Evolutionary conservation across 2,888 invertebrate genomes (phyloP).

Genomic region (Alentia gelatinosa): DNA sequence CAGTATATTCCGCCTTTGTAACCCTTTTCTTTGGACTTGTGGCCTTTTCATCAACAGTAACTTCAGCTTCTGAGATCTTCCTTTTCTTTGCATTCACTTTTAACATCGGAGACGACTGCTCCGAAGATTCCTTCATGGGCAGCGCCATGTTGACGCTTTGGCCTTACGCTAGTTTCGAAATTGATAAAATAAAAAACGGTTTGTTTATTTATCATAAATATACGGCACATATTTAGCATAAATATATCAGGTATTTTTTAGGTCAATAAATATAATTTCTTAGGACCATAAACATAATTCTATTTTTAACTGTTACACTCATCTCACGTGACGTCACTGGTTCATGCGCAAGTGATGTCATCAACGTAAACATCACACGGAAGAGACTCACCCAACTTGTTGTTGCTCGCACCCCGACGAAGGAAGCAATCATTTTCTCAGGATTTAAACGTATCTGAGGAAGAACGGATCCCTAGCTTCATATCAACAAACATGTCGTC

Average conservation of each 20-base stretch:
- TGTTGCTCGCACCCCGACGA: background rate
- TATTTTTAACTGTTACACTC: too few relatives aligned
- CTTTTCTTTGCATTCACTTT: background rate
- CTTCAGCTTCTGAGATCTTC: background rate
- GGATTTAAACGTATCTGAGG: background rate
- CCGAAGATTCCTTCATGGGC: background rate
- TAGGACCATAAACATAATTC: too few relatives aligned
- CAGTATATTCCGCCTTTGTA: background rate
- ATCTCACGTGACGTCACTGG: conserved; percentile 49
- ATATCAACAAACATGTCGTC: conserved; percentile 62
- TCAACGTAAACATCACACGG: conserved; percentile 54
- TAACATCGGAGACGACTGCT: background rate
- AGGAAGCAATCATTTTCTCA: background rate
- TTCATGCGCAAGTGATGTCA: conserved; percentile 25
- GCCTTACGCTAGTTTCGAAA: too few relatives aligned
- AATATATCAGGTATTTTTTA: too few relatives aligned
- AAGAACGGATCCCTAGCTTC: background rate
- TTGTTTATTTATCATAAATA: too few relatives aligned
- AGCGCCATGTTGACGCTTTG: background rate
- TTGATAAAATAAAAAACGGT: too few relatives aligned
- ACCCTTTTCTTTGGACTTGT: background rate
- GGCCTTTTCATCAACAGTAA: background rate
- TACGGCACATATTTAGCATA: too few relatives aligned
- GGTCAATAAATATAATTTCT: too few relatives aligned
- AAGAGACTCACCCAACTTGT: conserved; percentile 32